Evolutionary conservation across 2,797 vertebrate genomes (phyloP).

Genomic region (Enteromius trimaculatus): DNA sequence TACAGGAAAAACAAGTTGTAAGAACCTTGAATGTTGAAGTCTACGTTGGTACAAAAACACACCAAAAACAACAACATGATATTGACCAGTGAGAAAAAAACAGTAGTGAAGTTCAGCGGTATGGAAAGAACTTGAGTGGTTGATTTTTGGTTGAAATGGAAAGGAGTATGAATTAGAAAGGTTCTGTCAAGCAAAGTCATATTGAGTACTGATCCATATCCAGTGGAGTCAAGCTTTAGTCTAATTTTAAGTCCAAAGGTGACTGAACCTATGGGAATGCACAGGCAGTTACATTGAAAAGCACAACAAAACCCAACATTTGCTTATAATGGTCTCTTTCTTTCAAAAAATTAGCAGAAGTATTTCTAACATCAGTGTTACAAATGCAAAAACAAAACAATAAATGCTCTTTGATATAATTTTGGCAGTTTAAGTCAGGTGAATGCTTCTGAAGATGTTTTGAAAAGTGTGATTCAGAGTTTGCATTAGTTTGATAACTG

Average conservation of each 20-base stretch:
- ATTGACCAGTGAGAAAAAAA: not conserved
- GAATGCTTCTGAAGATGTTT: not conserved
- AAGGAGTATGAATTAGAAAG: not conserved
- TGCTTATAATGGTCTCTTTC: conserved; percentile 1
- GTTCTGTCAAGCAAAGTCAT: conserved; percentile 7
- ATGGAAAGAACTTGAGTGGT: not conserved
- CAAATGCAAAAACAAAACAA: not conserved
- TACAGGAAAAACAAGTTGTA: conserved; percentile 41
- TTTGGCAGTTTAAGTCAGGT: conserved; percentile 38
- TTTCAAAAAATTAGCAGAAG: not conserved
- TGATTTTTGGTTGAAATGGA: not conserved
- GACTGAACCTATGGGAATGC: conserved; percentile 8
- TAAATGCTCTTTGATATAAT: not conserved
- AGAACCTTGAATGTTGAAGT: conserved; percentile 48
- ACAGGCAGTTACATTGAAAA: not conserved
- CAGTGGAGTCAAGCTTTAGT: not conserved
- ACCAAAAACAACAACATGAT: conserved; percentile 2
- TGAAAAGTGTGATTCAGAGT: not conserved
- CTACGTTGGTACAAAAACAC: conserved; percentile 46
- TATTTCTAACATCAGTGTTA: not conserved
- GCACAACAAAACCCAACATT: not conserved
- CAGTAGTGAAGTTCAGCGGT: conserved; percentile 13
- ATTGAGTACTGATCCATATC: not conserved
- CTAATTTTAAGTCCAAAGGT: not conserved
- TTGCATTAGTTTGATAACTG: not conserved